These are phyloP conservation scores for Encarsia formosa DNA, from an alignment of 2,888 invertebrate genomes.

Conservation along the genomic window DNA sequence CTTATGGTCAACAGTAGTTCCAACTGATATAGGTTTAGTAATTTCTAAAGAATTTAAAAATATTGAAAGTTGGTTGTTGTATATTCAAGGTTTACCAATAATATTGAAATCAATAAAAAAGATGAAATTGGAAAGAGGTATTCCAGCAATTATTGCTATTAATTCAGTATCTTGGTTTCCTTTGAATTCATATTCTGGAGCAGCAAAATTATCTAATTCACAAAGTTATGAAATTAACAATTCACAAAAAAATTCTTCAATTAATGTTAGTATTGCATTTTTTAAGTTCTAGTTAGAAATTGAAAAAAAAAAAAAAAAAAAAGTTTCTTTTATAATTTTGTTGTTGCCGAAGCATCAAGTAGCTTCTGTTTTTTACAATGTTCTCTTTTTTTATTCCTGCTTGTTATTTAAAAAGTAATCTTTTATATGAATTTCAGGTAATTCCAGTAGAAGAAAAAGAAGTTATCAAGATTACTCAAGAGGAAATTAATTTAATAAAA, in stretches of 20 bases:
- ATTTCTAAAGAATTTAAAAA: constrained; percentile 56
- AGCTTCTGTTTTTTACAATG: too few species aligned
- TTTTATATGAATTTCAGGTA: too few species aligned
- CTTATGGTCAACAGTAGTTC: constrained; percentile 62
- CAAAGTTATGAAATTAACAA: neutral
- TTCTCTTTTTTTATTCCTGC: too few species aligned
- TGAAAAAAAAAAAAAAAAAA: too few species aligned
- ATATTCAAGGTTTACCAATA: constrained; percentile 53
- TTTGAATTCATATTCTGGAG: constrained; percentile 35
- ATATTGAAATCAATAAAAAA: constrained; percentile 39
- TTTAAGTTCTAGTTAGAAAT: too few species aligned
- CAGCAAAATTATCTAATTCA: constrained; percentile 21
- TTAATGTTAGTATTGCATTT: too few species aligned
- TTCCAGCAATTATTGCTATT: constrained; percentile 39
- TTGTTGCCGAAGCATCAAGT: neutral
- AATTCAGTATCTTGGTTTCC: constrained; percentile 45
- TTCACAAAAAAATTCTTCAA: too few species aligned
- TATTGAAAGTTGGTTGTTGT: constrained; percentile 61
- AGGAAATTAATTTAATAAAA: constrained; percentile 38
- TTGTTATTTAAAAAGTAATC: too few species aligned
- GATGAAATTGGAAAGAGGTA: constrained; percentile 39
- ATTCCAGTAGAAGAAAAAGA: constrained; percentile 39
- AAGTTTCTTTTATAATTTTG: neutral
- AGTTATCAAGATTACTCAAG: constrained; percentile 35
- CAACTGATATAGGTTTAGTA: constrained; percentile 57